These are phyloP conservation scores for Lepidothrix coronata DNA, from an alignment of 2,113 vertebrate species.

Conservation along the genomic window DNA sequence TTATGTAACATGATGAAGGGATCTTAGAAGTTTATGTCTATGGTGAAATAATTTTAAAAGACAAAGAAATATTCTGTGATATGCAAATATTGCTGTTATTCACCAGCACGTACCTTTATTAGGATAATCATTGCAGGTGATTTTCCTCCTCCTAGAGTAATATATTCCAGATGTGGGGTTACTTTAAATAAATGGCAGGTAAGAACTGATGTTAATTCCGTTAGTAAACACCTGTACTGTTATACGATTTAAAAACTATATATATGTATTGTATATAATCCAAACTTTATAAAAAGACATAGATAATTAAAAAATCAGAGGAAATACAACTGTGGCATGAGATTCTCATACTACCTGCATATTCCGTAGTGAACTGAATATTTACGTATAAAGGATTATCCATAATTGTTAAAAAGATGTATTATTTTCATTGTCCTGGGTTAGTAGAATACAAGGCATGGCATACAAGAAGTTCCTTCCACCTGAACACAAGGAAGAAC, in stretches of 20 bases:
- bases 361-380: not conserved
- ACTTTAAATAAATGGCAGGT: not conserved
- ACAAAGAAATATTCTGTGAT: not conserved
- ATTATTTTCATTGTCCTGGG: not conserved
- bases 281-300: not conserved
- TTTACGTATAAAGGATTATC: not conserved
- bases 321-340: not conserved
- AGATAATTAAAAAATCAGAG: not conserved
- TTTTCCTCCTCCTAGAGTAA: not conserved
- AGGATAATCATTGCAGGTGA: not conserved
- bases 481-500: not conserved
- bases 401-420: not conserved
- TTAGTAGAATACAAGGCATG: not conserved
- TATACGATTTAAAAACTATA: not conserved
- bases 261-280: no score
- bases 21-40: not conserved
- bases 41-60: not conserved
- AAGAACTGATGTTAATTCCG: not conserved
- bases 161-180: not conserved
- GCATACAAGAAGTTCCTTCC: not conserved
- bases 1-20: not conserved
- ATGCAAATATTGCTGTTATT: not conserved
- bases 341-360: not conserved
- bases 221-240: not conserved
- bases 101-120: not conserved